Evolutionary conservation across 2,113 vertebrate genomes (phyloP).

Genomic region (Platichthys flesus): DNA sequence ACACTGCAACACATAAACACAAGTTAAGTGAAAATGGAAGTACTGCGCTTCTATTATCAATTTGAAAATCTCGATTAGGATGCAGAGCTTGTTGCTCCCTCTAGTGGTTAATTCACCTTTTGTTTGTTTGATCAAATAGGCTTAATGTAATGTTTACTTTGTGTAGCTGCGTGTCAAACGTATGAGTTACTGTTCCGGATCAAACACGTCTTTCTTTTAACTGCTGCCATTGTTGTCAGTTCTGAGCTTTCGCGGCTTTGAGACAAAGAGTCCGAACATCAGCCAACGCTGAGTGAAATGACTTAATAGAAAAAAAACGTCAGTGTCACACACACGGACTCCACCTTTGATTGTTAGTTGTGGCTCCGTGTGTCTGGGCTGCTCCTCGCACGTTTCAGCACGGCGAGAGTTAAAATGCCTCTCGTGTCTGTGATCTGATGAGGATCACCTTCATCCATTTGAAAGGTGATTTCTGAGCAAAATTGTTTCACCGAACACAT

Average conservation of each 20-base stretch:
- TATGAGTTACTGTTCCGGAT: neutral
- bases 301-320: conserved; percentile 64
- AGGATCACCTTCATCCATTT: conserved; percentile 80
- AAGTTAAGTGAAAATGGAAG: neutral
- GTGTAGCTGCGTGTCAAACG: conserved; percentile 4
- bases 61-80: conserved; percentile 10
- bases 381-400: conserved; percentile 82
- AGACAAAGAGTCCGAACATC: conserved; percentile 35
- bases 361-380: conserved; percentile 48
- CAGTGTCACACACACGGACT: conserved; percentile 39
- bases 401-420: conserved; percentile 77
- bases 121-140: neutral
- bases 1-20: too few species aligned
- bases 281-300: conserved; percentile 40
- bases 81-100: conserved; percentile 3
- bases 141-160: conserved; percentile 9
- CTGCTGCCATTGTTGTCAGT: conserved; percentile 23
- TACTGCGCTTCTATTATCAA: neutral
- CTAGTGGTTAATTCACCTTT: conserved; percentile 14
- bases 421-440: conserved; percentile 79
- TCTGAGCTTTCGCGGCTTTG: conserved; percentile 13
- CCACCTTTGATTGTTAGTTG: conserved; percentile 65
- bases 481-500: conserved; percentile 85
- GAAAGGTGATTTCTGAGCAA: conserved; percentile 83
- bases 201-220: neutral